Conservation (phyloP, 2,888 invertebrate genomes). For the Stegophylla sp. region DNA sequence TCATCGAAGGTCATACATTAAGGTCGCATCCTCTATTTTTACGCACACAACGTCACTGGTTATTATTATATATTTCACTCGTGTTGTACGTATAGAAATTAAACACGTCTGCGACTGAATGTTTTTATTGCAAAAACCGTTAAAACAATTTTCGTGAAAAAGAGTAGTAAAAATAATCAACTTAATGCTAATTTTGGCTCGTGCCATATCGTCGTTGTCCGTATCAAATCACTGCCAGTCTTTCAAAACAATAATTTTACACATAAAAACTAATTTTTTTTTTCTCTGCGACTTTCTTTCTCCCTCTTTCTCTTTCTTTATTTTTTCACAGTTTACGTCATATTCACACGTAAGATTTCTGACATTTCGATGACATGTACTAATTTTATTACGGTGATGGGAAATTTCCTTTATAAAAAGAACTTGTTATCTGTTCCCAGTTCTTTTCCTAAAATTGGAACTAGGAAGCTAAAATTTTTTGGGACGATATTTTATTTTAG, state of each 20-base stretch:
- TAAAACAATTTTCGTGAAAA: neutral
- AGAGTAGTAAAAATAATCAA: neutral
- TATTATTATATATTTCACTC: neutral
- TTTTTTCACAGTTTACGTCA: no score
- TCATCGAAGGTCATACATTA: conserved; percentile 3
- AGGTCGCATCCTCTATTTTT: conserved; percentile 21
- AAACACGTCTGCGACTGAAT: neutral
- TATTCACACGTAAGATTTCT: no score
- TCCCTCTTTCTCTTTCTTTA: no score
- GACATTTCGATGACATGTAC: no score
- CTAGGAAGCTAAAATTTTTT: no score
- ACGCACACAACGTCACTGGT: neutral
- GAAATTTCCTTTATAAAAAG: no score
- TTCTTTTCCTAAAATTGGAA: no score
- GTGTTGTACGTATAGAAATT: neutral
- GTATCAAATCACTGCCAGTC: neutral
- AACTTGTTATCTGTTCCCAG: no score
- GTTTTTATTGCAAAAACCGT: conserved; percentile 11
- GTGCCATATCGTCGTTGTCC: neutral
- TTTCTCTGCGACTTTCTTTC: no score
- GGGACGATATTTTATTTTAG: no score
- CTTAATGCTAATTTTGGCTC: neutral
- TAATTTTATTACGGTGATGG: no score
- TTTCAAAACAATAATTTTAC: neutral
- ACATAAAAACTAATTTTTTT: no score